Percentiles rank a stretch among this genome's conserved stretches.
phyloP scores from a whole-genome alignment of 2,113 vertebrate species.

The Clarias batrachus region DNA sequence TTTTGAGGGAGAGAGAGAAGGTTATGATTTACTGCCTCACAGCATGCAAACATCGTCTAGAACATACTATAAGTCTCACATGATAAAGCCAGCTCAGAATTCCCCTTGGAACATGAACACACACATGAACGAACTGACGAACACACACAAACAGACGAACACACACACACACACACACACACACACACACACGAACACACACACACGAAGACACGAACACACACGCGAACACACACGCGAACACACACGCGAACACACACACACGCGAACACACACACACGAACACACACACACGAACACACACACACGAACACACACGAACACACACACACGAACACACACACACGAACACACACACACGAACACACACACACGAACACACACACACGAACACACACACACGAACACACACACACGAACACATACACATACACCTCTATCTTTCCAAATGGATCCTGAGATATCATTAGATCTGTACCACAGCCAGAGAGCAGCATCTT shows the following conservation, averaged over 20 bases:
- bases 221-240: no score
- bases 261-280: no score
- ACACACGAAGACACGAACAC: not conserved
- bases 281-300: no score
- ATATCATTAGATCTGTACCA: slow-evolving; percentile 45
- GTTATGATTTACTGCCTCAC: not conserved
- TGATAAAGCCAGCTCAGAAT: slow-evolving; percentile 8
- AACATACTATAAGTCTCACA: slow-evolving; percentile 1
- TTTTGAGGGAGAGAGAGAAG: slow-evolving; percentile 8
- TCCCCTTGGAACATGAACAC: no score
- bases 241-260: no score
- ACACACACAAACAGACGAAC: slow-evolving; percentile 2
- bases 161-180: no score
- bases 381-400: not conserved
- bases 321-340: no score
- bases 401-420: no score
- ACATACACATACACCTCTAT: not conserved
- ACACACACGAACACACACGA: no score
- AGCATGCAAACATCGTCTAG: not conserved
- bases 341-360: no score
- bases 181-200: no score
- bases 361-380: not conserved
- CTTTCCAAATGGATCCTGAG: slow-evolving; percentile 33
- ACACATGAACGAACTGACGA: no score
- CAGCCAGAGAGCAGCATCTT: slow-evolving; percentile 38